These are phyloP conservation scores for Austrolebias charrua DNA, from an alignment of 2,797 vertebrate species.

Conservation along the genomic window DNA sequence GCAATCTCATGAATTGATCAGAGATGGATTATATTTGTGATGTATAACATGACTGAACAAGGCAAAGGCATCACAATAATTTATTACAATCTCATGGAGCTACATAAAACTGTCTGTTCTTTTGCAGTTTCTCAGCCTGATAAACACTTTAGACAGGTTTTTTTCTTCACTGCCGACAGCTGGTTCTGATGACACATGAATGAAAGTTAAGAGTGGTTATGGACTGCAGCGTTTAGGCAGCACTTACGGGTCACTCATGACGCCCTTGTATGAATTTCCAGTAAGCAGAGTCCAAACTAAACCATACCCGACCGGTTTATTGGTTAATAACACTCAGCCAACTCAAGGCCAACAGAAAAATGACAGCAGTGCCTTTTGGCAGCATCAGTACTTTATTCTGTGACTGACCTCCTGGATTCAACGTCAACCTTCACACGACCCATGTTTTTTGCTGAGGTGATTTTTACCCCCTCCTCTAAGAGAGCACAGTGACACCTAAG, in stretches of 20 bases:
- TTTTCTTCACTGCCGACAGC: not conserved
- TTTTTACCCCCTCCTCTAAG: slow-evolving; percentile 23
- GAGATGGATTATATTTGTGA: not conserved
- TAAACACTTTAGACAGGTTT: not conserved
- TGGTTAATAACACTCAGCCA: slow-evolving; percentile 11
- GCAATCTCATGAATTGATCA: slow-evolving; percentile 12
- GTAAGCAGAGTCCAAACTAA: not conserved
- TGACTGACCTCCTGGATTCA: slow-evolving; percentile 35
- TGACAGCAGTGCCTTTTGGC: slow-evolving; percentile 18
- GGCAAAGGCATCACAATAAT: not conserved
- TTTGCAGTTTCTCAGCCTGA: slow-evolving; percentile 11
- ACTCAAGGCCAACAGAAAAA: slow-evolving; percentile 15
- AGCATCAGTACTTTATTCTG: slow-evolving; percentile 17
- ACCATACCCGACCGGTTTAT: slow-evolving; percentile 2
- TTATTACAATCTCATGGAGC: slow-evolving; percentile 1
- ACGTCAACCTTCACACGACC: slow-evolving; percentile 28
- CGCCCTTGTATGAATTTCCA: not conserved
- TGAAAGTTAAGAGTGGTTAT: slow-evolving; percentile 2
- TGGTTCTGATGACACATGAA: not conserved
- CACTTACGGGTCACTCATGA: not conserved
- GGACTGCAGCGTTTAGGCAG: not conserved
- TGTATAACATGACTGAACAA: slow-evolving; percentile 4
- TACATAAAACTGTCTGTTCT: too few species aligned
- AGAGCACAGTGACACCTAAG: slow-evolving; percentile 34
- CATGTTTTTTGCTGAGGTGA: slow-evolving; percentile 28